Conservation (phyloP, 2,797 vertebrate species). For the Chaetodon trifasciatus region DNA sequence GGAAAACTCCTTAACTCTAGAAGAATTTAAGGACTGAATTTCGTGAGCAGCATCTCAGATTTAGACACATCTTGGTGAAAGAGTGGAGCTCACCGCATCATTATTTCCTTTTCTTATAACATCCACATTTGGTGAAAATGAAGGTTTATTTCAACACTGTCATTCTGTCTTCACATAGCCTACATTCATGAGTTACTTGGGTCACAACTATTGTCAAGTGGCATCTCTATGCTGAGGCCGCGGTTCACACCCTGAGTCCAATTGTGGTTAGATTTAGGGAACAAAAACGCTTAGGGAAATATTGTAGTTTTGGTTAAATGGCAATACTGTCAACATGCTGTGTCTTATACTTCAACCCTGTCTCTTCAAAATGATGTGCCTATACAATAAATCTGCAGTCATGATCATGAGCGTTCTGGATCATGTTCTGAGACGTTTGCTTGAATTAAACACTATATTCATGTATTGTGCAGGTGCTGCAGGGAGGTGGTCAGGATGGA, state of each 20-base stretch:
- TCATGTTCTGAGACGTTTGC: no score
- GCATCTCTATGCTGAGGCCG: not conserved
- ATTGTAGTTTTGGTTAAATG: not conserved
- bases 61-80: not conserved
- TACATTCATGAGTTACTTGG: not conserved
- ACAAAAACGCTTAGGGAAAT: not conserved
- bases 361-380: no score
- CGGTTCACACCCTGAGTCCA: not conserved
- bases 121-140: not conserved
- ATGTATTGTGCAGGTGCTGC: no score
- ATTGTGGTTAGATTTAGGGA: not conserved
- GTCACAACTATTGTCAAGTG: not conserved
- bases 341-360: not conserved
- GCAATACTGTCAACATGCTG: not conserved
- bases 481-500: no score
- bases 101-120: not conserved
- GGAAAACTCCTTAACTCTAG: conserved; percentile 6
- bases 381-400: no score
- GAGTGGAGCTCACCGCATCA: not conserved
- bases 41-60: not conserved
- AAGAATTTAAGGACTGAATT: no score
- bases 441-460: no score
- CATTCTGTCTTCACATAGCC: not conserved
- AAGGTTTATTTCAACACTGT: not conserved
- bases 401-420: no score